Conservation (phyloP, 92 coral and sea anemone species). For the Heliopora coerulea region DNA sequence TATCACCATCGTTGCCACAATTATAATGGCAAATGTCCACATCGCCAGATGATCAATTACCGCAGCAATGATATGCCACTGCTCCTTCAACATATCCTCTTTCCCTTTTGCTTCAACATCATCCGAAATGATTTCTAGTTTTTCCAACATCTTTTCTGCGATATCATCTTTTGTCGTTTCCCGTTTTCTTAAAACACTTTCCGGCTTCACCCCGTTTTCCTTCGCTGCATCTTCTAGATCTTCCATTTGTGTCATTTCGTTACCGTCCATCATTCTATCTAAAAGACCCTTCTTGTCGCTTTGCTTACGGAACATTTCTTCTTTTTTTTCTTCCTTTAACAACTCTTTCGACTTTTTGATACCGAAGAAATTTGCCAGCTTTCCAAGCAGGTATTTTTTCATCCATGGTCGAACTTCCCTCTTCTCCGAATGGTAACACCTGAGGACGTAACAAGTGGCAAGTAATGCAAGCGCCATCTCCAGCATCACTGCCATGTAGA, state of each 20-base stretch:
- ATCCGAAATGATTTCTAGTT: conserved; percentile 73
- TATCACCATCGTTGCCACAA: conserved; percentile 64
- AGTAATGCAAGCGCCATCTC: conserved; percentile 91
- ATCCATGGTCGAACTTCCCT: conserved; percentile 83
- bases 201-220: background rate
- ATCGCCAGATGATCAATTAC: conserved; percentile 90
- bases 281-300: background rate
- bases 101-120: conserved; percentile 76
- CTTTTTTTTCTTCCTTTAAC: conserved; percentile 5
- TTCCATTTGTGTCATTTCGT: background rate
- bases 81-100: conserved; percentile 80
- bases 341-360: conserved; percentile 16
- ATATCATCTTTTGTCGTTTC: background rate
- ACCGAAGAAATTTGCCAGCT: conserved; percentile 55
- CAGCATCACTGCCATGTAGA: conserved; percentile 94
- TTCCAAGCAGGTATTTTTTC: conserved; percentile 75
- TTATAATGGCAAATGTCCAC: conserved; percentile 78
- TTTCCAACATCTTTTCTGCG: conserved; percentile 37
- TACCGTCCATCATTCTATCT: background rate
- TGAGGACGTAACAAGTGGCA: conserved; percentile 90
- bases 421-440: conserved; percentile 88
- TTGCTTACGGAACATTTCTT: background rate
- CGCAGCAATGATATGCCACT: conserved; percentile 93
- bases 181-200: background rate
- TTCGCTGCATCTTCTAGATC: background rate